Evolutionary conservation across 2,797 vertebrate species (phyloP).

Genomic region (Cyclura pinguis): DNA sequence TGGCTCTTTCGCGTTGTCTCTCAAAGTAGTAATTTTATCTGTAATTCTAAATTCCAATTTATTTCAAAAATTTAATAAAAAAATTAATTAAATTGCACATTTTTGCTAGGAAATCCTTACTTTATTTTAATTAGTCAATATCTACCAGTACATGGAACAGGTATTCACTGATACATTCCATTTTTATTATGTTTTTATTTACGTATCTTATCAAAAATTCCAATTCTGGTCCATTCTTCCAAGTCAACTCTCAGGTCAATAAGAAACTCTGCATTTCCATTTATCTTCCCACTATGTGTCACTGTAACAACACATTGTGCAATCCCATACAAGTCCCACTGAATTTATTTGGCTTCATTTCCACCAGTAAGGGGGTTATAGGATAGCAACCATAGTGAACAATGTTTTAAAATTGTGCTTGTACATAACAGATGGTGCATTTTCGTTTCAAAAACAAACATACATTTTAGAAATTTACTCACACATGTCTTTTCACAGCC

Average conservation of each 20-base stretch:
- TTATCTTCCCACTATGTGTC: constrained; percentile 9
- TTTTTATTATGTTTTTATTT: constrained; percentile 1
- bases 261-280: neutral
- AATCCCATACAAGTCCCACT: neutral
- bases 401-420: neutral
- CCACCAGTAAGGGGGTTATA: neutral
- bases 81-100: too few species aligned
- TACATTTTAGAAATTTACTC: constrained; percentile 59
- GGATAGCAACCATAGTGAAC: neutral
- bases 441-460: neutral
- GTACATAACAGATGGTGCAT: neutral
- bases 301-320: neutral
- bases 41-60: too few species aligned
- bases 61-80: too few species aligned
- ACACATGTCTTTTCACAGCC: constrained; percentile 71
- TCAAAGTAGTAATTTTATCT: too few species aligned
- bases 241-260: neutral
- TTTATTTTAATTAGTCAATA: too few species aligned
- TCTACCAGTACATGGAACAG: neutral
- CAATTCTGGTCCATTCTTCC: too few species aligned
- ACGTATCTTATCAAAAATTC: neutral
- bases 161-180: neutral
- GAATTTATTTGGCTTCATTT: neutral
- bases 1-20: too few species aligned
- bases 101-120: too few species aligned